Base-by-base conservation (phyloP, 2,113 vertebrate genomes). In the Ochotona princeps region DNA sequence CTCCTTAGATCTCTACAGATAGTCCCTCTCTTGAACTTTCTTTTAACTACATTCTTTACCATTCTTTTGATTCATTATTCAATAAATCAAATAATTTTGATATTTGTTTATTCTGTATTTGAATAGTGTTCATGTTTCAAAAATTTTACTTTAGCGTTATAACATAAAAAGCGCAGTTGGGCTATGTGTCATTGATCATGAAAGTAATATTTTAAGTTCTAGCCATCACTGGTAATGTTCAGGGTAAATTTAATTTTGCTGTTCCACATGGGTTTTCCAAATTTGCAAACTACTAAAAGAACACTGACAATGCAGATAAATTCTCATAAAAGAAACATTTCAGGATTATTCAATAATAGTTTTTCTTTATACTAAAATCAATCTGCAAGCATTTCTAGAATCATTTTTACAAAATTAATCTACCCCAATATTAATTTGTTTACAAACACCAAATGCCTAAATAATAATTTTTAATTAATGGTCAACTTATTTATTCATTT, bases 241-340 rank as follows among this genome's bases (percentile, higher is more conserved):
- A 35, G 14, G 54, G 51, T 17, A 4, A 63, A 70, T 54, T 67
- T 79, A 60, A 21, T 70, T 82, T 95, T 35, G 51, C 32, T 81
- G 51, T 83, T 79, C 8, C 49, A 69, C 61, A 87, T 89, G 90
- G 25, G 78, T 73, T 83, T 47, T 95, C n/a, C n/a, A 65, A 30
- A 66, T 38, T 73, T 82, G 26, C 73, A 5, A 63, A 21, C 44
- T 79, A 54, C 66, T 49, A 66, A 70, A 14, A 83, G 66, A 74
- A 23, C 18, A 87, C 1, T 28, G 35, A 12, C 63, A 79, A 60
- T 28, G 26, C 32, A 93, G 93, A 80, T 11, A 21, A 49, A 88
- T 9, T 66, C 54, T 89, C 75, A 83, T 30, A 25, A 66, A 74
- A 83, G 28, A 83, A 89, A 54, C 70, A 72, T 60, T 54, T 66